phyloP scores from a whole-genome alignment of 2,797 vertebrate genomes.

The Labeo calbasu region DNA sequence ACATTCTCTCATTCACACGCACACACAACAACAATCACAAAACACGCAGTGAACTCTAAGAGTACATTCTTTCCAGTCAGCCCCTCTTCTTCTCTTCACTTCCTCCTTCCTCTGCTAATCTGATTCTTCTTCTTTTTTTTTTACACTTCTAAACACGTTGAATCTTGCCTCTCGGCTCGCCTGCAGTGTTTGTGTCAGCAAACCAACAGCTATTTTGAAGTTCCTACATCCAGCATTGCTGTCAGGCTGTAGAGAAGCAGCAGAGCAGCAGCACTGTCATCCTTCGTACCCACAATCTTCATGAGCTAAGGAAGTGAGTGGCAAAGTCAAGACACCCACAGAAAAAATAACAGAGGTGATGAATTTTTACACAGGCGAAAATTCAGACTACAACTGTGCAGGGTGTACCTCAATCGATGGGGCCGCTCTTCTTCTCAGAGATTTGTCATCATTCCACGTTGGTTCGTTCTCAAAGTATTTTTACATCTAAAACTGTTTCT shows the following conservation, averaged over 20 bases:
- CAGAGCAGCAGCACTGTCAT: not conserved
- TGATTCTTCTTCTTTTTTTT: constrained; percentile 59
- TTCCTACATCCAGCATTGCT: not conserved
- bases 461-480: not conserved
- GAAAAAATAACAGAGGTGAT: not conserved
- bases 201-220: constrained; percentile 11
- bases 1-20: constrained; percentile 35
- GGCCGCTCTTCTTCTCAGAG: not conserved
- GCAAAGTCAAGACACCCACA: constrained; percentile 30
- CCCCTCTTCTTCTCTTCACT: constrained; percentile 66
- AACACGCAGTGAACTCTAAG: constrained; percentile 21
- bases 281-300: not conserved
- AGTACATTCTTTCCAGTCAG: constrained; percentile 50
- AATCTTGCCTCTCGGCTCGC: constrained; percentile 66
- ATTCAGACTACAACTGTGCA: constrained; percentile 10
- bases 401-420: not conserved
- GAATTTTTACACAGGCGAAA: constrained; percentile 5
- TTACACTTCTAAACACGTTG: constrained; percentile 61
- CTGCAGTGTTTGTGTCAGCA: constrained; percentile 57
- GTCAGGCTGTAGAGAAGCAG: not conserved
- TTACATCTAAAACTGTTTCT: not conserved
- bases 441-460: not conserved
- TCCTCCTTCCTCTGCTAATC: constrained; percentile 78
- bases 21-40: constrained; percentile 33
- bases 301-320: constrained; percentile 38